Conservation (phyloP, 2,797 vertebrate genomes). For the Chiroxiphia lanceolata region DNA sequence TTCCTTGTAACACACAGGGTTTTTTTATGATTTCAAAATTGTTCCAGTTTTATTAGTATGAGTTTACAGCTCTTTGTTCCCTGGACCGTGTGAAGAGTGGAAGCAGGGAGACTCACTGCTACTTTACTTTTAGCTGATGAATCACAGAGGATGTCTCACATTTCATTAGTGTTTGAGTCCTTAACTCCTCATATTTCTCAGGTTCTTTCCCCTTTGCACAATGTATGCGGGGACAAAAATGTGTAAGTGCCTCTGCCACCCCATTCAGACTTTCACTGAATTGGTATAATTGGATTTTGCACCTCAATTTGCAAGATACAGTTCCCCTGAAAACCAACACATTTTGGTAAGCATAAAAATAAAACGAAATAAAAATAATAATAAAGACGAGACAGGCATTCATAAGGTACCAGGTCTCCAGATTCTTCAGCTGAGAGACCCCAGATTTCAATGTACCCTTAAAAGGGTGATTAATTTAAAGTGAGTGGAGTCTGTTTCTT, state of each 20-base stretch:
- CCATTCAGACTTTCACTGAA: conserved; percentile 52
- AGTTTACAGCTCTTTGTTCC: conserved; percentile 61
- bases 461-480: conserved; percentile 91
- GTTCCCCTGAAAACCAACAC: conserved; percentile 38
- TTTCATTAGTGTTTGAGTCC: conserved; percentile 69
- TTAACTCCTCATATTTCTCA: conserved; percentile 74
- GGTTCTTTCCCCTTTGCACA: conserved; percentile 62
- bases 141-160: conserved; percentile 66
- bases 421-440: conserved; percentile 67
- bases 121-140: conserved; percentile 60
- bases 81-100: conserved; percentile 37
- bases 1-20: not conserved
- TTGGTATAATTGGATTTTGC: conserved; percentile 64
- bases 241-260: conserved; percentile 13
- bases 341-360: conserved; percentile 51
- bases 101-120: not conserved
- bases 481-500: conserved; percentile 91
- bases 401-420: conserved; percentile 61
- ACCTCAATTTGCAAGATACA: conserved; percentile 62
- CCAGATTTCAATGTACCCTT: conserved; percentile 80
- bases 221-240: conserved; percentile 58
- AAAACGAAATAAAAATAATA: conserved; percentile 65
- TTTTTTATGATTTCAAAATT: conserved; percentile 28
- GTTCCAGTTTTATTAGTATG: conserved; percentile 22
- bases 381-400: conserved; percentile 64